A percentile compares a stretch with the other conserved stretches of the same genome.
phyloP scores from a whole-genome alignment of 2,797 vertebrate genomes.

The Anniella stebbinsi region DNA sequence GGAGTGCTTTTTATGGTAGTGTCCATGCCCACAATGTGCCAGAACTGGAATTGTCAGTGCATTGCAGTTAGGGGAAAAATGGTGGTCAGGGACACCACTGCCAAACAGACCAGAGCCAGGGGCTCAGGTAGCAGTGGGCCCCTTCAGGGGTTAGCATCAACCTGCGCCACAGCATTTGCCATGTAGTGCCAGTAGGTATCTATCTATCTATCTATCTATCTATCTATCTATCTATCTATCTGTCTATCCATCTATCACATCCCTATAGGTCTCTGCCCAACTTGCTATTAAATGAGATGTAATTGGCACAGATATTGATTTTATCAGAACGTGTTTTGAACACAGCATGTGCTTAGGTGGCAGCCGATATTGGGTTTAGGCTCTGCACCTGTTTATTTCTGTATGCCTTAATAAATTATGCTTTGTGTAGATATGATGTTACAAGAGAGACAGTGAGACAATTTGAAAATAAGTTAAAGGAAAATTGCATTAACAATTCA shows the following conservation, averaged over 20 bases:
- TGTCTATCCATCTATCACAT: background rate
- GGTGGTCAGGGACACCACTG: background rate
- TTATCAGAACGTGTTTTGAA: background rate
- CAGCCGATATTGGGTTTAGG: background rate
- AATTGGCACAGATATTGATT: background rate
- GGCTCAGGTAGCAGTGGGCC: background rate
- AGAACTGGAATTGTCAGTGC: background rate
- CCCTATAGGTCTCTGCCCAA: background rate
- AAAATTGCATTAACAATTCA: background rate
- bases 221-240: too few species aligned
- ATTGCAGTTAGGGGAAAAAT: background rate
- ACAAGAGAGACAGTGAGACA: background rate
- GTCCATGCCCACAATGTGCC: too few species aligned
- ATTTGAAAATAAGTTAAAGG: background rate
- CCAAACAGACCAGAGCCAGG: background rate
- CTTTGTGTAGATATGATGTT: background rate
- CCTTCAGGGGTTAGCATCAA: background rate
- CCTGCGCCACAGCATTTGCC: background rate
- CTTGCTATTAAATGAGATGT: background rate
- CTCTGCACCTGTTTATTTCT: background rate
- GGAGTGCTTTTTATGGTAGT: too few species aligned
- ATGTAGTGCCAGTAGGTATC: background rate
- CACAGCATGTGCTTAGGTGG: background rate
- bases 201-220: background rate
- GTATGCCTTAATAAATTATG: too few species aligned